These are phyloP conservation scores for Tachina fera DNA, from an alignment of 2,888 invertebrate genomes.

Conservation along the genomic window DNA sequence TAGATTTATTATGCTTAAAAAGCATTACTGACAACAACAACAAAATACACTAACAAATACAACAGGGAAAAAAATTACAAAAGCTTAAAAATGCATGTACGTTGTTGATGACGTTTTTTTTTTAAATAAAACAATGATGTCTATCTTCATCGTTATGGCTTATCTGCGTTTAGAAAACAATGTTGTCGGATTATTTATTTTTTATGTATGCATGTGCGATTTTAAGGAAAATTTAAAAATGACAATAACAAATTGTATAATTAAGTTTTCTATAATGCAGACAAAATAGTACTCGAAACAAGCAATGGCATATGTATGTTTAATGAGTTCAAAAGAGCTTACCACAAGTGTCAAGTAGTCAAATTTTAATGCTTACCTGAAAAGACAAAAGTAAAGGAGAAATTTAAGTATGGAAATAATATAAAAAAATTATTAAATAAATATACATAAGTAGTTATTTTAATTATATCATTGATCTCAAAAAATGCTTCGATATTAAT, in stretches of 20 bases:
- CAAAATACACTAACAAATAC: conserved; percentile 2
- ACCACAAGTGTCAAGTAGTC: conserved; percentile 56
- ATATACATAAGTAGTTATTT: not conserved
- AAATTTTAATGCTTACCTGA: conserved; percentile 57
- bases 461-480: not conserved
- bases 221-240: conserved; percentile 46
- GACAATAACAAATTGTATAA: conserved; percentile 64
- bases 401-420: conserved; percentile 46
- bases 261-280: conserved; percentile 19
- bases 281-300: not conserved
- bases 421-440: not conserved
- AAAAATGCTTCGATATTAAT: too few relatives aligned
- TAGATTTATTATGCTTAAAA: conserved; percentile 69
- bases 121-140: conserved; percentile 44
- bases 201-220: not conserved
- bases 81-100: conserved; percentile 10
- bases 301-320: conserved; percentile 30
- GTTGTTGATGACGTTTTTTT: conserved; percentile 47
- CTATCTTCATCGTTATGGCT: conserved; percentile 37
- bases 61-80: conserved; percentile 15
- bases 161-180: conserved; percentile 48
- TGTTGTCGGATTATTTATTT: conserved; percentile 57
- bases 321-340: conserved; percentile 64
- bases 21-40: conserved; percentile 50
- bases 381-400: conserved; percentile 58